Base-by-base conservation (phyloP, 2,888 invertebrate genomes). In the Rhorus exstirpatorius region DNA sequence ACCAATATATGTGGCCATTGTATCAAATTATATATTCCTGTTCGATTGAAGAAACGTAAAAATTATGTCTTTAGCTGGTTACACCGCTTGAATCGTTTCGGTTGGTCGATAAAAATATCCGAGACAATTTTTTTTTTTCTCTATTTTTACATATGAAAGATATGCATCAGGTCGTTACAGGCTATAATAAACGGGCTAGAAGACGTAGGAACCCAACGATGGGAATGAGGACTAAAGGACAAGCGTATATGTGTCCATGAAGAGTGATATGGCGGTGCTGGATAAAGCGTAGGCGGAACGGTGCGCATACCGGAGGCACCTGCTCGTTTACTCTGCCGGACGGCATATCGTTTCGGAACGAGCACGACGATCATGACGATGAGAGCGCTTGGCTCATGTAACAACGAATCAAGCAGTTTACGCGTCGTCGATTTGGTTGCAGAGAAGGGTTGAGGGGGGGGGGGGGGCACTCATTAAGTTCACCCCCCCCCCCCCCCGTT, bases 251-350 rank as follows among this genome's bases (percentile, higher is more conserved):
- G 49, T 19, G 58, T 7, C 35, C 46, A 21, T 31, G 21, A 31
- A 26, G 26, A 71, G 35, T 71, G 55, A 53, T 86, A 85, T 87
- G 26, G 49, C 38, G 49, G 17, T 3, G 88, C 44, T 87, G 86
- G n/a, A n/a, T 87, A 88, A 88, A 89, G 90, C 90, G 91, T 91
- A 89, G 91, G 91, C 90, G 91, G 90, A 65, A 75, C 75, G 35
- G 49, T 88, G 89, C 89, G 85, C 90, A 90, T 91, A 90, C 90
- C 90, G 89, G 87, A 89, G 89, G 90, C 91, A 91, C 91, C 91
- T 91, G 90, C 90, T 90, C 89, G 88, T 89, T 89, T 89, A 88
- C 88, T 46, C 87, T 41, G 61, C 74, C 53, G 74, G 70, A 75
- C 65, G 24, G 26, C 12, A 24, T 58, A 70, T 74, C 77, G 77